These are phyloP conservation scores for Apis dorsata DNA, from an alignment of 1,140 invertebrate genomes.

Conservation along the genomic window DNA sequence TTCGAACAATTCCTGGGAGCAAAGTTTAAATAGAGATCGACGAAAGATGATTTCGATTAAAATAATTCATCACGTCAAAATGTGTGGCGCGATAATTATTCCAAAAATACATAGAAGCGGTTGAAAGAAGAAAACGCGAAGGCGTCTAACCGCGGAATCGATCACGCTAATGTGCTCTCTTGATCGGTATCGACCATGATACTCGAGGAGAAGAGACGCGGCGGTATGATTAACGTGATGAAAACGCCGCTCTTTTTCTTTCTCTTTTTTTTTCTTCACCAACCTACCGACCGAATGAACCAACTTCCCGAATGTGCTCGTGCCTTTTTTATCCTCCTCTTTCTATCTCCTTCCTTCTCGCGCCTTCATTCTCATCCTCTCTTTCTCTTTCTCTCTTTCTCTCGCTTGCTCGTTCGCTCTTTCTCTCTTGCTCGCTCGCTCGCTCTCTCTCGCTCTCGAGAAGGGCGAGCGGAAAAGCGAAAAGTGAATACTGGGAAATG, in stretches of 20 bases:
- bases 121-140: not conserved
- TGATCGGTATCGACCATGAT: not conserved
- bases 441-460: constrained; percentile 29
- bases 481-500: constrained; percentile 71
- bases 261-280: not conserved
- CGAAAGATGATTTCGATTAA: not conserved
- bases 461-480: constrained; percentile 58
- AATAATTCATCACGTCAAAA: too few relatives aligned
- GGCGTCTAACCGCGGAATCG: constrained; percentile 16
- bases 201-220: not conserved
- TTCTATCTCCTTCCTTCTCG: constrained; percentile 57
- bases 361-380: not conserved
- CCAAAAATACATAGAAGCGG: not conserved
- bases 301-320: constrained; percentile 34
- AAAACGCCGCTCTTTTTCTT: constrained; percentile 49
- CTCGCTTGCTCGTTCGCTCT: not conserved
- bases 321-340: constrained; percentile 43
- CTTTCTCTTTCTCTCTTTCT: not conserved
- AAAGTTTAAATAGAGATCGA: not conserved
- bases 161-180: constrained; percentile 15
- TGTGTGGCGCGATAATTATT: constrained; percentile 13
- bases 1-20: not conserved
- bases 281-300: constrained; percentile 38
- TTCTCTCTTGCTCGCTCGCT: not conserved
- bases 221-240: constrained; percentile 53